These are phyloP conservation scores for Ennomos erosarius DNA, from an alignment of 2,888 invertebrate genomes.

Conservation along the genomic window DNA sequence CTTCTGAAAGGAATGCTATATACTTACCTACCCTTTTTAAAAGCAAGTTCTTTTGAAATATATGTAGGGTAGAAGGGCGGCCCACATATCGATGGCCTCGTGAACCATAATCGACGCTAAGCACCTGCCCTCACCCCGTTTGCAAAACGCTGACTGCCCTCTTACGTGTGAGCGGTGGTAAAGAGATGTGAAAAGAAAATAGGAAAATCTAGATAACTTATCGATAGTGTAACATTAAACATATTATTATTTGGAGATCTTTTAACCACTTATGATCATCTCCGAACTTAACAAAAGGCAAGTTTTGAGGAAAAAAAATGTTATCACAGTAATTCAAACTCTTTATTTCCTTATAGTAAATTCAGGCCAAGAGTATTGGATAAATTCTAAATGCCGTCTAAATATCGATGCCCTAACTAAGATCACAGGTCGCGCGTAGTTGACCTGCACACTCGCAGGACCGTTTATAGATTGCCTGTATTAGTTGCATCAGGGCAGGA, in stretches of 20 bases:
- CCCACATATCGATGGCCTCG: slow-evolving; percentile 41
- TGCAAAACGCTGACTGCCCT: slow-evolving; percentile 75
- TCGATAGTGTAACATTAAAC: slow-evolving; percentile 1
- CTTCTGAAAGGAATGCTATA: too few species aligned
- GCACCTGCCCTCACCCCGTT: slow-evolving; percentile 76
- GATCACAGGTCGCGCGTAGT: too few species aligned
- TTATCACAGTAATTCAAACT: too few species aligned
- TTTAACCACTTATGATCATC: too few species aligned
- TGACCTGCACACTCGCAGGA: too few species aligned
- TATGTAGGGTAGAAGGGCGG: slow-evolving; percentile 23
- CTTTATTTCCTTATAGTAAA: too few species aligned
- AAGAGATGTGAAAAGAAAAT: slow-evolving; percentile 28
- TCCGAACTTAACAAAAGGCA: too few species aligned
- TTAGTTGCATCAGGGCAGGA: too few species aligned
- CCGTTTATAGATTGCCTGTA: neutral
- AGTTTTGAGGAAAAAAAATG: too few species aligned
- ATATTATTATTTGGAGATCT: too few species aligned
- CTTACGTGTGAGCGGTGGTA: slow-evolving; percentile 58
- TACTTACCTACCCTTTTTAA: too few species aligned
- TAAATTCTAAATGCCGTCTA: slow-evolving; percentile 12
- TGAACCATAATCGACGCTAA: slow-evolving; percentile 50
- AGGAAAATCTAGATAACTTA: slow-evolving; percentile 7
- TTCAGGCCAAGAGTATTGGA: slow-evolving; percentile 7
- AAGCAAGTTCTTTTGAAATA: slow-evolving; percentile 9
- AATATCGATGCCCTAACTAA: too few species aligned